A percentile compares a stretch with the other conserved stretches of the same genome.
phyloP scores from a whole-genome alignment of 2,113 vertebrate species.

The Rattus rattus region DNA sequence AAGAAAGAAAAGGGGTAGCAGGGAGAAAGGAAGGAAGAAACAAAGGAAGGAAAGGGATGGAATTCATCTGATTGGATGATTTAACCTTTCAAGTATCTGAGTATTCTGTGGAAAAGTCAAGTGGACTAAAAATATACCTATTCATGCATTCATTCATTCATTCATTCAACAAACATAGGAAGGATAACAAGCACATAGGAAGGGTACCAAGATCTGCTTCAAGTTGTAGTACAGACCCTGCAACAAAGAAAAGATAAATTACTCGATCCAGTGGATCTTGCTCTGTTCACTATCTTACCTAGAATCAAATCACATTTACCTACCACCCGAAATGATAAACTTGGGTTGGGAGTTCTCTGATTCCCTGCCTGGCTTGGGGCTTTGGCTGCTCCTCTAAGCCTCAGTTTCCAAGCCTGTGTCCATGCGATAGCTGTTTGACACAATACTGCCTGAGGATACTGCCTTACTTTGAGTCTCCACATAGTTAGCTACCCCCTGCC shows the following conservation, averaged over 20 bases:
- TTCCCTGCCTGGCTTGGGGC: neutral
- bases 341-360: neutral
- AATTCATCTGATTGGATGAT: neutral
- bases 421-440: neutral
- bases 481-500: neutral
- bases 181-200: too few relatives aligned
- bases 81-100: neutral
- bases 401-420: neutral
- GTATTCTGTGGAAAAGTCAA: neutral
- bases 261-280: neutral
- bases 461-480: neutral
- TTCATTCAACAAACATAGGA: neutral
- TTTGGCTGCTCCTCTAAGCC: neutral
- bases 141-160: neutral
- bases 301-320: neutral
- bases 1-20: too few relatives aligned
- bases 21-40: fast-evolving
- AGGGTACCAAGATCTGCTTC: fast-evolving
- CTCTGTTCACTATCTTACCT: fast-evolving
- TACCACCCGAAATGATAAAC: neutral
- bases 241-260: neutral
- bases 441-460: neutral
- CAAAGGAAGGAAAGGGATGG: neutral
- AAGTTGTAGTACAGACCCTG: fast-evolving
- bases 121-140: neutral